Base-by-base conservation (phyloP, 2,113 vertebrate genomes). In the Myxocyprinus asiaticus region DNA sequence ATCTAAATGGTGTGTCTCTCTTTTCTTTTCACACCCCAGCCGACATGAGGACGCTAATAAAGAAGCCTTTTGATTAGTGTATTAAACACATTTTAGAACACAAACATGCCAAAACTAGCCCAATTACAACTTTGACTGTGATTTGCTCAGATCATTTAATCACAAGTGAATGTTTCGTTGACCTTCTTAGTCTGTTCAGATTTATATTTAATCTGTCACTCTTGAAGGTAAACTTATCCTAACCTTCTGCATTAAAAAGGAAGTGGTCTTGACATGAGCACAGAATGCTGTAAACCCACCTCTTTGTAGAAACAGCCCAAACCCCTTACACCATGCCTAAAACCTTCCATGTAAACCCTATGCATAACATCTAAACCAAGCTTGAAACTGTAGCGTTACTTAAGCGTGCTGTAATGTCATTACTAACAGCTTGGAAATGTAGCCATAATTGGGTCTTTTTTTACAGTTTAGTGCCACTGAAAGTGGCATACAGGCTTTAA, bases 41-140 rank as follows among this genome's bases (percentile, higher is more conserved):
- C 0, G 1, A 47, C 12, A 48, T 74, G 71, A 7, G 15, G 22
- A 67, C n/a, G n/a, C 9, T 50, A 51, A 70, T 43, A 55, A 14
- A 12, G 6, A 50, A 63, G 45, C 45, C 22, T 7, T 63, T 70
- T 77, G 65, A 81, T 67, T 73, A 84, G 58, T 81, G 79, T 77
- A 80, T 80, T 81, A 84, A 83, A 80, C 67, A 81, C 59, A 77
- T 55, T 75, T 79, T 14, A 77, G 85, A 79, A 86, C 56, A 84
- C 73, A 69, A 67, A 77, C 71, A 84, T 66, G 59, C 73, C 51
- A 67, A 47, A 78, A 42, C 65, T 79, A 79, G 51, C 45, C 14
- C 55, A 33, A 33, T 33, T 33, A 73, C 43, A 47, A 73, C 70
- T 47, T 10, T 59, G 70, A 59, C 72, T 63, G n/a, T n/a, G 59